These are phyloP conservation scores for Pseudomyrmex sp. DNA, from an alignment of 1,140 invertebrate genomes.

Conservation along the genomic window DNA sequence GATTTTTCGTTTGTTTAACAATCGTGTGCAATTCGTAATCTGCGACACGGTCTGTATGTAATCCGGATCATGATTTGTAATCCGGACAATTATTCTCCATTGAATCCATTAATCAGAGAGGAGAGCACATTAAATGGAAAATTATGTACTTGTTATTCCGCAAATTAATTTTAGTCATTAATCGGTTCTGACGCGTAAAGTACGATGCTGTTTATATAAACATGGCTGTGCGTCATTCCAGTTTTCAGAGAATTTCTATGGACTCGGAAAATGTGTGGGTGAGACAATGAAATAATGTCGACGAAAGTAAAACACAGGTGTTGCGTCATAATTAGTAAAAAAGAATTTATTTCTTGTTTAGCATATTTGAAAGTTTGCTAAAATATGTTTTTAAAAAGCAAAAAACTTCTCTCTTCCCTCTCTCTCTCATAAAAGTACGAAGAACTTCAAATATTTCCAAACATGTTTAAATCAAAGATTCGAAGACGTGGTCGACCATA, in stretches of 20 bases:
- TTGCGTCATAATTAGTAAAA: neutral
- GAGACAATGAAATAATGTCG: neutral
- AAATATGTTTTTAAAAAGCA: neutral
- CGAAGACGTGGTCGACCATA: too few relatives aligned
- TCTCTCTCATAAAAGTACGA: too few relatives aligned
- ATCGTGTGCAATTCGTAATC: neutral
- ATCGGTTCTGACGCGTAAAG: conserved; percentile 41
- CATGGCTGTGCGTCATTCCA: conserved; percentile 40
- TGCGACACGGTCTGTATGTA: too few relatives aligned
- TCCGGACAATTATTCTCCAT: conserved; percentile 26
- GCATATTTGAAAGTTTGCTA: too few relatives aligned
- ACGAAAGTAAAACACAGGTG: neutral
- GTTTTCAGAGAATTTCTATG: conserved; percentile 36
- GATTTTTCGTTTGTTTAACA: neutral
- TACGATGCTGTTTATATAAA: conserved; percentile 52
- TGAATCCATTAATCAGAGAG: too few relatives aligned
- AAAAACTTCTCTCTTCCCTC: neutral
- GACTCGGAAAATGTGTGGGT: conserved; percentile 1
- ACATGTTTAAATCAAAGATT: too few relatives aligned
- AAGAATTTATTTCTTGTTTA: too few relatives aligned
- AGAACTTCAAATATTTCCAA: too few relatives aligned
- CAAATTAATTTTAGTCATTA: conserved; percentile 43
- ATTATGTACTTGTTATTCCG: conserved; percentile 59
- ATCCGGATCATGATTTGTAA: conserved; percentile 27
- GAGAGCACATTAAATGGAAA: neutral